These are phyloP conservation scores for Dasyprocta punctata DNA, from an alignment of 2,113 vertebrate species.

Conservation along the genomic window DNA sequence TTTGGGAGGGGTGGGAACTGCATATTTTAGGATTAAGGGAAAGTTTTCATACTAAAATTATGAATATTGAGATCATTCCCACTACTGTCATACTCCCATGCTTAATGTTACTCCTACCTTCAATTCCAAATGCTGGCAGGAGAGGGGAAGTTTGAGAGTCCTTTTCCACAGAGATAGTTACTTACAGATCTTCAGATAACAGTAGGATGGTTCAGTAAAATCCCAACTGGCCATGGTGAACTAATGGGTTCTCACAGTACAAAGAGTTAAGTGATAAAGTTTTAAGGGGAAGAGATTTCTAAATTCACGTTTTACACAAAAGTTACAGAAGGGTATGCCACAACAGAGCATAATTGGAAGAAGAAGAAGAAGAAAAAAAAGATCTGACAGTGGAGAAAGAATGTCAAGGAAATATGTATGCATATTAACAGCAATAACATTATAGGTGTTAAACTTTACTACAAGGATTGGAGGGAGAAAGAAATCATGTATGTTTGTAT, in stretches of 20 bases:
- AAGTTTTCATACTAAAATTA: not conserved
- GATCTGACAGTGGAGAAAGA: not conserved
- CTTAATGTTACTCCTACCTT: not conserved
- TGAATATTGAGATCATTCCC: not conserved
- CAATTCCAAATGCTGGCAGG: not conserved
- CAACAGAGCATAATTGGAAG: not conserved
- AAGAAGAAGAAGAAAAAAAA: not conserved
- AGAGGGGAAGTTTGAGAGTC: not conserved
- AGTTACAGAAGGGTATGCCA: not conserved
- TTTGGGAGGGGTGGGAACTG: not conserved
- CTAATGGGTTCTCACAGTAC: not conserved
- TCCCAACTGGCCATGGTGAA: not conserved
- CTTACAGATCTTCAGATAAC: not conserved
- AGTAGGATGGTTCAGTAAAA: not conserved
- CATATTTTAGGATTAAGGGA: not conserved
- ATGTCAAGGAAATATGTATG: not conserved
- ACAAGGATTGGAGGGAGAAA: not conserved
- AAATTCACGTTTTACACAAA: slow-evolving; percentile 34
- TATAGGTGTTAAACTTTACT: not conserved
- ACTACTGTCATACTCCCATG: not conserved
- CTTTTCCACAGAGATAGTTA: not conserved
- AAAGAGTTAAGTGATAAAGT: not conserved
- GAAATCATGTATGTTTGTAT: not conserved
- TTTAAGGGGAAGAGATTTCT: slow-evolving; percentile 7
- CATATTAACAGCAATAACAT: not conserved